phyloP scores from a whole-genome alignment of 2,113 vertebrate genomes.

The Athene noctua region DNA sequence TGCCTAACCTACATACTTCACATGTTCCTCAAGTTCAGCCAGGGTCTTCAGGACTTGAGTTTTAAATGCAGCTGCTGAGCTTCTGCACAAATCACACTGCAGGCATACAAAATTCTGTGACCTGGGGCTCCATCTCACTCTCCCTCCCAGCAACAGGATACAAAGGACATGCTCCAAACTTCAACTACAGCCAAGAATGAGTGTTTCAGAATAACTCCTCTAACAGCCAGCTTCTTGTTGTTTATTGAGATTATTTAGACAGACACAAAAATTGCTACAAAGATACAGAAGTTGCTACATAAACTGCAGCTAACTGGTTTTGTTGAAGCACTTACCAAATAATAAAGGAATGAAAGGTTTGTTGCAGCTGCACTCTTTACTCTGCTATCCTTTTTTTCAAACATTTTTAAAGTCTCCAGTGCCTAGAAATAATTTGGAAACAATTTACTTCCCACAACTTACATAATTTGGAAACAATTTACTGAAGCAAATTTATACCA shows the following conservation, averaged over 20 bases:
- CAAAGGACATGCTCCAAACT: neutral
- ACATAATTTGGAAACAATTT: constrained; percentile 19
- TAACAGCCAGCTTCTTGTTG: neutral
- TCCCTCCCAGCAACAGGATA: neutral
- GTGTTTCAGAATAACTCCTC: neutral
- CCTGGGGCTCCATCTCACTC: neutral
- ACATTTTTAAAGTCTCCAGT: constrained; percentile 91
- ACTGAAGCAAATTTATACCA: neutral
- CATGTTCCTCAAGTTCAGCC: neutral
- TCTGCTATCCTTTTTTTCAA: constrained; percentile 95
- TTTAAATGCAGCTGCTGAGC: neutral
- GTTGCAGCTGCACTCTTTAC: constrained; percentile 96
- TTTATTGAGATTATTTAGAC: neutral
- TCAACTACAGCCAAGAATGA: neutral
- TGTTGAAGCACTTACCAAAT: constrained; percentile 81
- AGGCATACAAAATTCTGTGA: neutral
- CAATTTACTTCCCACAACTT: neutral
- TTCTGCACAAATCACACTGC: neutral
- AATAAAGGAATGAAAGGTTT: constrained; percentile 93
- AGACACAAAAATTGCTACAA: neutral
- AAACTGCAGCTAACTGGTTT: neutral
- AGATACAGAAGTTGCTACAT: neutral
- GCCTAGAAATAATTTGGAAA: constrained; percentile 78
- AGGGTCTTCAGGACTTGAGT: neutral
- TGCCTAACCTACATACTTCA: neutral